phyloP scores from a whole-genome alignment of 2,113 vertebrate genomes.

The Tamias sibiricus region DNA sequence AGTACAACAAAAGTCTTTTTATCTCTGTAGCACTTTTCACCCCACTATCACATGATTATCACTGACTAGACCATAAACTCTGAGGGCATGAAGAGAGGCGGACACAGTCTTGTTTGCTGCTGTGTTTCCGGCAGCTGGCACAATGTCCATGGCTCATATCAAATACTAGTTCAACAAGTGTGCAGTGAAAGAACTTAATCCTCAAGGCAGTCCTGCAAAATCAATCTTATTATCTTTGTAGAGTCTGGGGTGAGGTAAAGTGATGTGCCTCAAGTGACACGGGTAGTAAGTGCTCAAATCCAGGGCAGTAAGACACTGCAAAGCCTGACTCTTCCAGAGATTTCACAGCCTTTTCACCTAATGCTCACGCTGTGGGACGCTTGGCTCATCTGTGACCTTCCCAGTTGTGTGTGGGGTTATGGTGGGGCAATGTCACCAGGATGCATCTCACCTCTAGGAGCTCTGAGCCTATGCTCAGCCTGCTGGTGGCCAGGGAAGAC shows the following conservation, averaged over 20 bases:
- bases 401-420: neutral
- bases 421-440: neutral
- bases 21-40: neutral
- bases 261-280: neutral
- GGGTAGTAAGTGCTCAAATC: neutral
- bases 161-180: neutral
- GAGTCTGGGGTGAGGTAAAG: neutral
- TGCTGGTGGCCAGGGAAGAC: neutral
- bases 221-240: neutral
- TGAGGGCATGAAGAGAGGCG: neutral
- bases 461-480: neutral
- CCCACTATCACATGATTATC: neutral
- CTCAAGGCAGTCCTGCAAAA: neutral
- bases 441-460: neutral
- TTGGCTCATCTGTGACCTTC: neutral
- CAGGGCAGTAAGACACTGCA: neutral
- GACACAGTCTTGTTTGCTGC: neutral
- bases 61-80: neutral
- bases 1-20: neutral
- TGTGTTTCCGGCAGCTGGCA: neutral
- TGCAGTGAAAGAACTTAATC: slow-evolving; percentile 16
- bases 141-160: neutral
- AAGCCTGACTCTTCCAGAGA: neutral
- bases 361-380: neutral
- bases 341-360: neutral